A percentile compares a stretch with the other conserved stretches of the same genome.
Conservation (phyloP, 1,140 invertebrate genomes). For the Eumaeus atala region DNA sequence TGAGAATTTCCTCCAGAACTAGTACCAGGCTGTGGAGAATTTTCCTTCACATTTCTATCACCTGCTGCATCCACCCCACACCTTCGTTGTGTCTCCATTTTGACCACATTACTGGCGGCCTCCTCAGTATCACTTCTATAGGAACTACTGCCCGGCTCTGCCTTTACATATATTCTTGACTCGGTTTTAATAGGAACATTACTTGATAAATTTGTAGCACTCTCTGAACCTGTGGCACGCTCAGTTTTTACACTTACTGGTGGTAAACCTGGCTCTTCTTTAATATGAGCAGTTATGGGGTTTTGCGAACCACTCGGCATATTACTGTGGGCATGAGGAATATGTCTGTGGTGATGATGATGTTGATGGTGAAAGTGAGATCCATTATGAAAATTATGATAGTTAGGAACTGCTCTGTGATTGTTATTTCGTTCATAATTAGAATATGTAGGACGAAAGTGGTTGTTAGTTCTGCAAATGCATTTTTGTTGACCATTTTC, state of each 20-base stretch:
- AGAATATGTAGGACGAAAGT: constrained; percentile 15
- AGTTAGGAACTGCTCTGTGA: constrained; percentile 28
- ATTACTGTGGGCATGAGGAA: constrained; percentile 19
- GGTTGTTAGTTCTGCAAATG: constrained; percentile 26
- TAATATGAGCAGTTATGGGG: constrained; percentile 32
- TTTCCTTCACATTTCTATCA: constrained; percentile 33
- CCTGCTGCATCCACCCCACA: constrained; percentile 36
- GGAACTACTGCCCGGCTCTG: constrained; percentile 15
- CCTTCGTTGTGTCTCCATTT: constrained; percentile 32
- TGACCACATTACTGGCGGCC: constrained; percentile 29
- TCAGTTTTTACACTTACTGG: constrained; percentile 36
- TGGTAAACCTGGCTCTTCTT: constrained; percentile 41
- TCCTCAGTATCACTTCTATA: constrained; percentile 19
- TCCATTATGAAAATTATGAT: constrained; percentile 31
- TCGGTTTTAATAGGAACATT: constrained; percentile 25
- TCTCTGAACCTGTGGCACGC: constrained; percentile 5
- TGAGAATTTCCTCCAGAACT: constrained; percentile 36
- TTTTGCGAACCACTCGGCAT: constrained; percentile 20
- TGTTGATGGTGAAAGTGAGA: constrained; percentile 39
- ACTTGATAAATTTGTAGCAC: constrained; percentile 14
- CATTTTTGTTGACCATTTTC: constrained; percentile 24
- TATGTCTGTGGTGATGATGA: constrained; percentile 34
- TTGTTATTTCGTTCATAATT: constrained; percentile 12
- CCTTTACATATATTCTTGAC: constrained; percentile 18
- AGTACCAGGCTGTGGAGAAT: constrained; percentile 55